Evolutionary conservation across 1,140 invertebrate genomes (phyloP), one percentile per base, ranked within the genome.

Genomic region (Thaumatotibia leucotreta): DNA sequence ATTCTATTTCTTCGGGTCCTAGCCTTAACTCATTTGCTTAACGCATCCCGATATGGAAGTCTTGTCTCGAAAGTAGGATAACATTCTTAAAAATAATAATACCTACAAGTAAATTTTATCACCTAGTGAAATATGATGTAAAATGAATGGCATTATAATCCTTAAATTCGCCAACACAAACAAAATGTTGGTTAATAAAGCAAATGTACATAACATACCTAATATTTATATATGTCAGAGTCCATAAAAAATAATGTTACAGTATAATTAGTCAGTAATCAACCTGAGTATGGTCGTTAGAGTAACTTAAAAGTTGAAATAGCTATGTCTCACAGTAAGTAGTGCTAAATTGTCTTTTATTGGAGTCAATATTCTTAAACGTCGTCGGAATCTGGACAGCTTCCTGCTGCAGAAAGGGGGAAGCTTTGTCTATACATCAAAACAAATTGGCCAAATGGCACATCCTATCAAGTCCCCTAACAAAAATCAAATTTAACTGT

Each of bases 391-490:
- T 66, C 24, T 27, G 52, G 75, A 76, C 69, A 73, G 72, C 80
- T 76, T 87, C 81, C 83, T 80, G 80, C 77, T 66, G 72, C 72
- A 79, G 81, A 82, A 82, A 77, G 79, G 79, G 77, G 80, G 73
- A 45, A 64, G 70, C 72, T 69, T 66, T 33, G 32, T 32, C 64
- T 49, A 69, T 67, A 50, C 64, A 67, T 74, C 73, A 79, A 83
- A 62, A 31, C 76, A 74, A 83, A 79, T 82, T 82, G 81, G 73
- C 80, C 83, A 80, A 80, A 81, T 73, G 74, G 73, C 72, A 83
- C 79, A 77, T 83, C 79, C 84, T 81, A 77, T 58, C 65, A 79
- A 68, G 61, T 66, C 52, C 52, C 52, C 52, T 58, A 10, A n/a
- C 52, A 1, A 58, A 58, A 58, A 58, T 27, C 52, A 31, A 14